Percentiles rank a stretch among this genome's conserved stretches.
phyloP scores from a whole-genome alignment of 2,797 vertebrate species.

The Mastacembelus armatus region DNA sequence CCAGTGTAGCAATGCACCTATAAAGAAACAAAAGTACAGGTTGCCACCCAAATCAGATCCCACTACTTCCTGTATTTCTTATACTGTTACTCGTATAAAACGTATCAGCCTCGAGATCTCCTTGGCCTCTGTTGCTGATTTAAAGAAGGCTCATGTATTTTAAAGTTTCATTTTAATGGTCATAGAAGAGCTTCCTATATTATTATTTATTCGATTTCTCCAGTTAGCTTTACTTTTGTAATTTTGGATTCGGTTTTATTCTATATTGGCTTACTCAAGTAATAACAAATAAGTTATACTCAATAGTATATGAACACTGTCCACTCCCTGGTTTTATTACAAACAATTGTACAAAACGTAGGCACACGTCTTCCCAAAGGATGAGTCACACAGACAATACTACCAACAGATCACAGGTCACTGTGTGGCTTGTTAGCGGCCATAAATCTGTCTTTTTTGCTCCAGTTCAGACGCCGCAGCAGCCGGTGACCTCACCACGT shows the following conservation, averaged over 20 bases:
- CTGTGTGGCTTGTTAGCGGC: conserved; percentile 61
- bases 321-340: conserved; percentile 23
- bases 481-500: conserved; percentile 71
- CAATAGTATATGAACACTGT: conserved; percentile 7
- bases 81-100: conserved; percentile 10
- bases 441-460: conserved; percentile 67
- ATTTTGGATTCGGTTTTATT: conserved; percentile 5
- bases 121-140: conserved; percentile 34
- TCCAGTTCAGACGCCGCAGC: conserved; percentile 45
- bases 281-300: neutral
- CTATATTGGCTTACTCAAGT: neutral
- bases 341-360: neutral
- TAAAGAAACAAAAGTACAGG: conserved; percentile 14
- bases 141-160: conserved; percentile 33
- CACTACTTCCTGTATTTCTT: neutral
- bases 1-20: conserved; percentile 18
- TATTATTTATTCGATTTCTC: conserved; percentile 22
- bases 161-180: conserved; percentile 33
- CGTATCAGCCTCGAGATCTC: neutral
- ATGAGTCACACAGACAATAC: conserved; percentile 27
- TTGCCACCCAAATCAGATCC: conserved; percentile 25
- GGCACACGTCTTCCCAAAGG: conserved; percentile 28
- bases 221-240: neutral
- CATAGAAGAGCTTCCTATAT: conserved; percentile 18
- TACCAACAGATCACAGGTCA: conserved; percentile 44